These are phyloP conservation scores for Hypolimnas misippus DNA, from an alignment of 2,888 invertebrate genomes.

Conservation along the genomic window DNA sequence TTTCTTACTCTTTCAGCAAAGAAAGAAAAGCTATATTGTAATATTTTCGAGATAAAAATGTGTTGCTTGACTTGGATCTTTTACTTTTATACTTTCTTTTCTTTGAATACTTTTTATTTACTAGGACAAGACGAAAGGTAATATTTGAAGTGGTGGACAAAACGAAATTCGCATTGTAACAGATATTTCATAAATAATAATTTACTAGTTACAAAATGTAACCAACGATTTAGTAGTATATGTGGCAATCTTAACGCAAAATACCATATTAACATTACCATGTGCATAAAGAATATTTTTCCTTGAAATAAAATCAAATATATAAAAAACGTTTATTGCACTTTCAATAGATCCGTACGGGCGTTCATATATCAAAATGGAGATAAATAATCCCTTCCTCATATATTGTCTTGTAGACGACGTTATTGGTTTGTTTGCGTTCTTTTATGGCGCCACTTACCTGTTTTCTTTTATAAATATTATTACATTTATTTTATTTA, in stretches of 20 bases:
- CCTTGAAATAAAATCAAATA: neutral
- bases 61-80: no score
- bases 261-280: no score
- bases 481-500: neutral
- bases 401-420: constrained; percentile 18
- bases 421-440: constrained; percentile 28
- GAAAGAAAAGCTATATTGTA: neutral
- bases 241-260: no score
- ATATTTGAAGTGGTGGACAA: no score
- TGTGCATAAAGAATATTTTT: no score
- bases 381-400: constrained; percentile 24
- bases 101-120: no score
- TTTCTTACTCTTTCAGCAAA: neutral
- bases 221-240: no score
- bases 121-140: no score
- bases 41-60: neutral
- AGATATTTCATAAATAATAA: no score
- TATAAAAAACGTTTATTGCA: neutral
- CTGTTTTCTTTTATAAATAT: constrained; percentile 8
- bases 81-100: no score
- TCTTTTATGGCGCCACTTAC: constrained; percentile 21
- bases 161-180: no score
- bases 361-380: constrained; percentile 21
- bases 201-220: no score
- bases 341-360: constrained; percentile 1